Evolutionary conservation across 2,797 vertebrate species (phyloP), one percentile per base, ranked within the genome.

Genomic region (Tapirus indicus): DNA sequence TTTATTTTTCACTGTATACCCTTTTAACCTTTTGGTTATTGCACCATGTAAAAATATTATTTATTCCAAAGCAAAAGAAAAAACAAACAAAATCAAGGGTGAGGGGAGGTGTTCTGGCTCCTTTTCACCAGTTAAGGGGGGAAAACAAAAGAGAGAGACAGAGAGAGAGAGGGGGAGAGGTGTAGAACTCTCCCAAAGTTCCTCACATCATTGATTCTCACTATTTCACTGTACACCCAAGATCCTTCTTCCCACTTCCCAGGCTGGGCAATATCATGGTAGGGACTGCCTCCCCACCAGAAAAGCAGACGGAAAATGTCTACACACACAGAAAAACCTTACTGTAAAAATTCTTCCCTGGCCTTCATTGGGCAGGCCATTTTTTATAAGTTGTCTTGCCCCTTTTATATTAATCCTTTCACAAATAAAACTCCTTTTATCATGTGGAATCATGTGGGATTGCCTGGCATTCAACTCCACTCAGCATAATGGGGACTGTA

Each of bases 31-130:
- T 78, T 56, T 56, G 54, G 74, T 79, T 62, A 79, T 86, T 27
- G 4, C 2, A 56, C n/a, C 17, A 64, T 69, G 5, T 78, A 35
- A 74, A 64, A 78, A 52, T 56, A 64, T 72, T 60, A 64, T 86
- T 86, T 69, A 86, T 72, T 72, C 12, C 64, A 95, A 80, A 95
- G n/a, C 20, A 60, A 88, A 54, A 79, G 35, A 64, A 74, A 88
- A 56, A 49, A 60, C 47, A 47, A 88, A n/a, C 18, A 62, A 84
- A 78, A 79, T 17, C 68, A 66, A n/a, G 29, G 18, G 13, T 47
- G 1, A 6, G 56, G 6, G 10, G 56, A 11, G 32, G 35, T 52
- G 64, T 74, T 77, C 38, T 52, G 47, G 49, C 32, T 52, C 21
- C 54, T 86, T 91, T 95, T 91, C 44, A 62, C 52, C 44, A 71